These are phyloP conservation scores for Clarias magur DNA, from an alignment of 2,113 vertebrate genomes.

Conservation along the genomic window DNA sequence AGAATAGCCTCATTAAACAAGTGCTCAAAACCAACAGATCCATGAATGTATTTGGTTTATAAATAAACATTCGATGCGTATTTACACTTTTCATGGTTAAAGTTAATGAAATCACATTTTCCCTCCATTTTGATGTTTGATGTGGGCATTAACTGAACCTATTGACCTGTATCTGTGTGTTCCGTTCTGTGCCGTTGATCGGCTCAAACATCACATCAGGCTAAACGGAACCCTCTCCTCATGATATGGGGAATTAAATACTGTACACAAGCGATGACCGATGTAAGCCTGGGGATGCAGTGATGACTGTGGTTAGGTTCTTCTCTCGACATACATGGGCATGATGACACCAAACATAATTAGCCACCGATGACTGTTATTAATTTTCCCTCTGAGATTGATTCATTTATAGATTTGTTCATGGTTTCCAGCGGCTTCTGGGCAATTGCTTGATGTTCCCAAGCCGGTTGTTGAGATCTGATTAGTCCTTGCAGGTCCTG, in stretches of 20 bases:
- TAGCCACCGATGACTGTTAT: background rate
- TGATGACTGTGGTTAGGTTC: background rate
- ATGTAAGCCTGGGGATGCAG: background rate
- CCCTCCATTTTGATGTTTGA: background rate
- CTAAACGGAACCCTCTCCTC: background rate
- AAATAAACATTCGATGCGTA: constrained; percentile 7
- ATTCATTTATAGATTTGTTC: background rate
- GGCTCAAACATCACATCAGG: background rate
- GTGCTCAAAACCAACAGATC: background rate
- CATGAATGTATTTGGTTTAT: constrained; percentile 10
- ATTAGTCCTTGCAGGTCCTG: background rate
- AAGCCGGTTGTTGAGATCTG: background rate
- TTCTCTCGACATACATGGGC: background rate
- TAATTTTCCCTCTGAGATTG: background rate
- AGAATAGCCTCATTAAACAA: constrained; percentile 9
- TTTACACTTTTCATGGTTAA: constrained; percentile 3
- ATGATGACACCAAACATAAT: background rate
- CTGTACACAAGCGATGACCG: background rate
- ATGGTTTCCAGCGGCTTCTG: background rate
- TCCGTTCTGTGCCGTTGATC: background rate
- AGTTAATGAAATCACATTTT: background rate
- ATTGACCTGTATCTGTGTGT: background rate
- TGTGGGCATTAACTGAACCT: background rate
- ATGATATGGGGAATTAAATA: background rate
- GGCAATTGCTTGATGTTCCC: background rate